Evolutionary conservation across 2,113 vertebrate genomes (phyloP).

Genomic region (Cyprinodon variegatus): DNA sequence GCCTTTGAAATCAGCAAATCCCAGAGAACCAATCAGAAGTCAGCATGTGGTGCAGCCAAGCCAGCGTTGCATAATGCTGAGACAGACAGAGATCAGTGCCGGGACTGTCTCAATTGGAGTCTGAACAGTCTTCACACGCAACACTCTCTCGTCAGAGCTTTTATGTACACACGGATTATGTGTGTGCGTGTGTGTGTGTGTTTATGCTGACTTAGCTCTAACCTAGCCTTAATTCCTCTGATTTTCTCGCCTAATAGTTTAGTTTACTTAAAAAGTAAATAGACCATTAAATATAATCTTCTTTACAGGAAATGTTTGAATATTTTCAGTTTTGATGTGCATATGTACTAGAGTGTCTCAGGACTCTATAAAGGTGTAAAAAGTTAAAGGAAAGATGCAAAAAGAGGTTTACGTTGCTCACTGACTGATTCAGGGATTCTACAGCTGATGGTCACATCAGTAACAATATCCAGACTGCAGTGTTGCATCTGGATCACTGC

Average conservation of each 20-base stretch:
- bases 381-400: background rate
- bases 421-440: background rate
- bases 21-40: constrained; percentile 51
- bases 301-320: background rate
- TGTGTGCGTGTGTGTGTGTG: constrained; percentile 8
- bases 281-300: background rate
- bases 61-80: constrained; percentile 65
- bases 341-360: background rate
- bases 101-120: constrained; percentile 57
- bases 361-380: background rate
- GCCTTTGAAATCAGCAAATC: constrained; percentile 52
- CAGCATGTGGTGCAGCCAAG: constrained; percentile 18
- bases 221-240: constrained; percentile 12
- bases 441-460: no score
- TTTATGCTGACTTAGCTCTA: background rate
- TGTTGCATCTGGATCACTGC: no score
- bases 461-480: no score
- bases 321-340: background rate
- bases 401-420: background rate
- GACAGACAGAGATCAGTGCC: constrained; percentile 56
- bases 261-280: background rate
- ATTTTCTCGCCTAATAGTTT: background rate
- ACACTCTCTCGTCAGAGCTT: constrained; percentile 30
- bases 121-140: constrained; percentile 68
- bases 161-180: constrained; percentile 1